Evolutionary conservation across 2,888 invertebrate genomes (phyloP).

Genomic region (Theretra japonica): DNA sequence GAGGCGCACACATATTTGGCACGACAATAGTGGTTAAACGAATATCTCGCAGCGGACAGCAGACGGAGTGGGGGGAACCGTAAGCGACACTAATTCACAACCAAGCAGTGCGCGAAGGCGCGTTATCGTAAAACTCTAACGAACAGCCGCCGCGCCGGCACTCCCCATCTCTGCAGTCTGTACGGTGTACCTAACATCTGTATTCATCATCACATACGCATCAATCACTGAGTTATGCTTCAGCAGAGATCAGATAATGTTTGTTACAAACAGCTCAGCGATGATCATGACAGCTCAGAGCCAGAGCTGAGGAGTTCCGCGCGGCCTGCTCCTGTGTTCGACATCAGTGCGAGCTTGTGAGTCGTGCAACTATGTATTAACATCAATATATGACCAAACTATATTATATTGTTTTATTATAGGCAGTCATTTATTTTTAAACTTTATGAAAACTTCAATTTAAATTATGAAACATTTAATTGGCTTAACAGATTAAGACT

Average conservation of each 20-base stretch:
- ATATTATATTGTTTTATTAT: not conserved
- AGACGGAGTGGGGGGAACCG: slow-evolving; percentile 41
- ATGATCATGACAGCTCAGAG: not conserved
- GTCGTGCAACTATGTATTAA: slow-evolving; percentile 43
- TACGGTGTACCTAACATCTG: too few species aligned
- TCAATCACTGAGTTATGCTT: not conserved
- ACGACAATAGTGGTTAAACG: slow-evolving; percentile 61
- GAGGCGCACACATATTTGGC: slow-evolving; percentile 54
- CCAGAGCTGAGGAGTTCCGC: slow-evolving; percentile 27
- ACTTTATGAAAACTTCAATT: not conserved
- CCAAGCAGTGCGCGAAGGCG: slow-evolving; percentile 65
- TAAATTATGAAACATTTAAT: not conserved
- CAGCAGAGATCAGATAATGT: not conserved
- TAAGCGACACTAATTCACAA: slow-evolving; percentile 75
- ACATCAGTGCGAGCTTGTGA: slow-evolving; percentile 57
- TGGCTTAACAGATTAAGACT: not conserved
- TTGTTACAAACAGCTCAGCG: not conserved
- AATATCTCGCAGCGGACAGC: slow-evolving; percentile 39
- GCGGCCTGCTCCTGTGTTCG: slow-evolving; percentile 37
- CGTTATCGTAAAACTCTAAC: slow-evolving; percentile 42
- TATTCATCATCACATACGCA: not conserved
- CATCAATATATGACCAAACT: slow-evolving; percentile 26
- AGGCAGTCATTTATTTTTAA: slow-evolving; percentile 7
- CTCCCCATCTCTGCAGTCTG: slow-evolving; percentile 26
- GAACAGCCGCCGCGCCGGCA: slow-evolving; percentile 19